A percentile compares a stretch with the other conserved stretches of the same genome.
These are phyloP conservation scores for Pangasius krempfi DNA, from an alignment of 2,797 vertebrate genomes.

Conservation along the genomic window DNA sequence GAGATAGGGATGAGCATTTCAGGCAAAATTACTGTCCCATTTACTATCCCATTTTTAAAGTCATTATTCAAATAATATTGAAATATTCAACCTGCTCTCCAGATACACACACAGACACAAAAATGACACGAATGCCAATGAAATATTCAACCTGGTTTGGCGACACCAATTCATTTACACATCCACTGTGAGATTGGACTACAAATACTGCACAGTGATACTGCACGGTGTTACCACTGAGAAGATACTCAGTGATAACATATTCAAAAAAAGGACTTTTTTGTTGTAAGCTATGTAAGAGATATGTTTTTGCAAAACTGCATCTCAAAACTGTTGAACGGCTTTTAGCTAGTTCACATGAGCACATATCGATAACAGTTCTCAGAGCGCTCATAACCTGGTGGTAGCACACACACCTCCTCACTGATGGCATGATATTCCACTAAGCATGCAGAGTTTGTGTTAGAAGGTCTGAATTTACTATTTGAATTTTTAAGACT, in stretches of 20 bases:
- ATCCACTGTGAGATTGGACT: not conserved
- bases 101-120: not conserved
- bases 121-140: not conserved
- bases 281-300: not conserved
- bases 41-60: too few species aligned
- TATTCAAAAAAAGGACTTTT: not conserved
- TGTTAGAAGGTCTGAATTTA: not conserved
- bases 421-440: not conserved
- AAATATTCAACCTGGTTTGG: not conserved
- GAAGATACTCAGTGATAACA: too few species aligned
- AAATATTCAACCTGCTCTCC: not conserved
- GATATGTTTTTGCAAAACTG: not conserved
- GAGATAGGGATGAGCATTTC: not conserved
- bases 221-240: not conserved
- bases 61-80: not conserved
- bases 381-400: not conserved
- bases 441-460: not conserved
- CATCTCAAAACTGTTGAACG: not conserved
- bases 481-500: not conserved
- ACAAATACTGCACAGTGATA: not conserved
- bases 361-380: too few species aligned
- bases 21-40: not conserved
- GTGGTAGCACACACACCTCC: not conserved
- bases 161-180: not conserved
- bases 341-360: too few species aligned